These are phyloP conservation scores for Argopecten irradians DNA, from an alignment of 1,140 invertebrate species.

Conservation along the genomic window DNA sequence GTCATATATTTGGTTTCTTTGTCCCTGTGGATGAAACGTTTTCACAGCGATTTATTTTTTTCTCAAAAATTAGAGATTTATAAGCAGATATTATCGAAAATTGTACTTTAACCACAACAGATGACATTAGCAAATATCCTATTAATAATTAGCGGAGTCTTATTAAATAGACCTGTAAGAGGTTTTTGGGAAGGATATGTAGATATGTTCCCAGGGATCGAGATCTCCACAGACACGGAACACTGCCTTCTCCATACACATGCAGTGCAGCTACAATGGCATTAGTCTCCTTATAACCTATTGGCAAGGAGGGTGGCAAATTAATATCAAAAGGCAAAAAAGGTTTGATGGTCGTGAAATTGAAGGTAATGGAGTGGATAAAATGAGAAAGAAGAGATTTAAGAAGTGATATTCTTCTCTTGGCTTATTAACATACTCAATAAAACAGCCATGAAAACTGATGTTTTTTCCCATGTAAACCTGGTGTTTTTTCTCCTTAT, in stretches of 20 bases:
- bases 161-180: neutral
- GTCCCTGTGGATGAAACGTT: too few relatives aligned
- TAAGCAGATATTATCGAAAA: neutral
- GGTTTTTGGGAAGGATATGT: neutral
- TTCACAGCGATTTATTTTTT: too few relatives aligned
- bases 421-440: constrained; percentile 8
- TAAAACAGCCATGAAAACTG: neutral
- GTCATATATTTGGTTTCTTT: too few relatives aligned
- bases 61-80: too few relatives aligned
- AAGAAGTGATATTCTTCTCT: constrained; percentile 6
- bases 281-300: neutral
- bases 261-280: neutral
- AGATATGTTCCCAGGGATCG: neutral
- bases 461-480: constrained; percentile 22
- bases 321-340: neutral
- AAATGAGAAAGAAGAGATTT: neutral
- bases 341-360: neutral
- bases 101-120: neutral
- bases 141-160: neutral
- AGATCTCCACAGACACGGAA: neutral
- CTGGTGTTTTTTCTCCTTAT: constrained; percentile 3
- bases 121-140: neutral
- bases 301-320: neutral
- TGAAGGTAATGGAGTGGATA: constrained; percentile 9
- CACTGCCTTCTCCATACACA: neutral